Evolutionary conservation across 1,140 invertebrate genomes (phyloP), one percentile per base, ranked within the genome.

Genomic region (Liolophura sinensis): DNA sequence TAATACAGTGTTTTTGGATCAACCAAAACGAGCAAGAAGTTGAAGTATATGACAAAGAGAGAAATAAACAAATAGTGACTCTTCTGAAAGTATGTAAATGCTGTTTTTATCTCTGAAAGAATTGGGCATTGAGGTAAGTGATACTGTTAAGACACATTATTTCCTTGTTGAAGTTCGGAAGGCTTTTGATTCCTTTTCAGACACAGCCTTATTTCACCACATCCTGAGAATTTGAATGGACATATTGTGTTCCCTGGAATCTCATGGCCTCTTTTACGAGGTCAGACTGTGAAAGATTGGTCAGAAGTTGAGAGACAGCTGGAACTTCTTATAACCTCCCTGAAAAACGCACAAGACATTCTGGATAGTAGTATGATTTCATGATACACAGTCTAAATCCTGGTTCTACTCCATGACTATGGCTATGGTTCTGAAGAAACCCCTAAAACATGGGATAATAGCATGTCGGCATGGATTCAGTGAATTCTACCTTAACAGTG

Each of bases 221-320:
- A 79, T 59, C 73, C 77, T 11, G 74, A 76, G 27, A 75, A 81
- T 66, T 54, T 79, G 40, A 72, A 77, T 31, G 67, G 75, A 47
- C 73, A 76, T 46, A 69, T 74, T n/a, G 61, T 78, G 46, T 81
- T 79, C 60, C 79, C 79, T 4, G 79, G 79, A 14, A 65, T 79
- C 16, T 65, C 68, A 14, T 65, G 61, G 46, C 67, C 65, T 18
- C 20, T 72, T 0, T 49, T 70, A 12, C 47, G 63, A 0, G 62
- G 64, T 51, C 25, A 60, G 14, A n/a, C 12, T 5, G 59, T 24
- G 15, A 46, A 60, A 49, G 15, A 64, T 57, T n/a, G 58, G 50
- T 9, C 58, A 63, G 40, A 72, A 57, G 56, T 74, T 1, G 64
- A 62, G 49, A 46, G 73, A 64, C 75, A 80, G 27, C 63, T 80